These are phyloP conservation scores for Saccostrea cuccullata DNA, from an alignment of 1,140 invertebrate genomes.

Conservation along the genomic window DNA sequence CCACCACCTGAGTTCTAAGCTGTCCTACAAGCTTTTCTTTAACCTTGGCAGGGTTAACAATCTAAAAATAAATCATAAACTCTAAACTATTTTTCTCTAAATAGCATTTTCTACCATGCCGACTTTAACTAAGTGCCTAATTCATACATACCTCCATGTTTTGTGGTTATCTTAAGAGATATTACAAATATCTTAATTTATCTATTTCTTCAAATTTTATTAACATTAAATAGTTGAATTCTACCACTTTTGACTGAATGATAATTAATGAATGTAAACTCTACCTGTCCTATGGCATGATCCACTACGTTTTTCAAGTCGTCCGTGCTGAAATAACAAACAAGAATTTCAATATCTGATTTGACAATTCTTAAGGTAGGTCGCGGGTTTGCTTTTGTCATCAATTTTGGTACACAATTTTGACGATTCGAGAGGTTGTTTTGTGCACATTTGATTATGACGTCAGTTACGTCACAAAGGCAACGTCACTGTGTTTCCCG, in stretches of 20 bases:
- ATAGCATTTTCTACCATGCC: background rate
- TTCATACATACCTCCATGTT: background rate
- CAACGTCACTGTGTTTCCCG: no score
- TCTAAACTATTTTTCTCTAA: background rate
- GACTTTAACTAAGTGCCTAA: background rate
- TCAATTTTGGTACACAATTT: no score
- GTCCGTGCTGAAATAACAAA: slow-evolving; percentile 81
- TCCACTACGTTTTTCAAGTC: slow-evolving; percentile 90
- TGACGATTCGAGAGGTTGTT: no score
- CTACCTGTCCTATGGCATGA: slow-evolving; percentile 85
- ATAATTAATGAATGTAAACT: slow-evolving; percentile 1
- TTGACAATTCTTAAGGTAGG: background rate
- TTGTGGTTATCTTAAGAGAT: background rate
- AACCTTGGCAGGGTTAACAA: slow-evolving; percentile 95
- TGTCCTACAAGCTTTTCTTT: slow-evolving; percentile 97
- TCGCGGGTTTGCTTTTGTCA: no score
- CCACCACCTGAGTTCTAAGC: slow-evolving; percentile 96
- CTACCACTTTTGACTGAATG: background rate
- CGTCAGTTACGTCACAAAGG: no score
- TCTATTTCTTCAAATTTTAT: background rate
- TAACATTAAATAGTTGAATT: background rate
- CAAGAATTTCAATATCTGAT: background rate
- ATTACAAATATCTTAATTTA: background rate
- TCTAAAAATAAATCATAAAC: slow-evolving; percentile 80
- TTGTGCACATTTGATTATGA: no score